Base-by-base conservation (phyloP, 2,888 invertebrate species). In the Euplagia quadripunctaria region DNA sequence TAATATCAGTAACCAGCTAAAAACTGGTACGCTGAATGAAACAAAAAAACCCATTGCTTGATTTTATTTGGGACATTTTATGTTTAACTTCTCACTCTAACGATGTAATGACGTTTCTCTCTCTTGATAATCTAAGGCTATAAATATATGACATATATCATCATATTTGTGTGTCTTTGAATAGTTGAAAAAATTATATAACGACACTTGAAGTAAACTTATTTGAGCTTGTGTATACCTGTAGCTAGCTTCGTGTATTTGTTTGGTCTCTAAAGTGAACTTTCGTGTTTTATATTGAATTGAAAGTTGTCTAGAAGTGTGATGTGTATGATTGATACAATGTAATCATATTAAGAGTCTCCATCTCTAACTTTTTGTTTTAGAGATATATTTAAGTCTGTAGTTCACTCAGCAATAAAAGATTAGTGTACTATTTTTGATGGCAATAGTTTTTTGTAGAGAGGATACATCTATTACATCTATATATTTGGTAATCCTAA, bases 151-250 rank as follows among this genome's bases (percentile, higher is more conserved):
- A n/a, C n/a, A n/a, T n/a, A n/a, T 7, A 14, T 61, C 31, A n/a
- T 61, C 14, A 14, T 61, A 61, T 61, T 31, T 31, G 61, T 31
- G 61, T 58, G 58, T 20, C n/a, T 58, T 58, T 58, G 20, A 58
- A 20, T 20, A 58, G 20, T 8, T 20, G 20, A 3, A 20, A 20
- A 20, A 58, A 58, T 20, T 20, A 5, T 58, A 20, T 58, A 12
- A 58, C 58, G 58, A 58, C 58, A 61, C 61, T 61, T 61, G 14
- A 61, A 61, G 61, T 61, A 61, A 61, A 31, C 31, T 61, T 61
- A 31, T 31, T 61, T 61, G 61, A 61, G 61, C 61, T 61, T 61
- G 31, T 14, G 20, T 49, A 31, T 49, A 49, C 49, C 14, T 46
- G 43, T 46, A 20, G 8, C 20, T 49, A 20, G 20, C 14, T 31